Evolutionary conservation across 2,113 vertebrate species (phyloP).

Genomic region (Menura novaehollandiae): DNA sequence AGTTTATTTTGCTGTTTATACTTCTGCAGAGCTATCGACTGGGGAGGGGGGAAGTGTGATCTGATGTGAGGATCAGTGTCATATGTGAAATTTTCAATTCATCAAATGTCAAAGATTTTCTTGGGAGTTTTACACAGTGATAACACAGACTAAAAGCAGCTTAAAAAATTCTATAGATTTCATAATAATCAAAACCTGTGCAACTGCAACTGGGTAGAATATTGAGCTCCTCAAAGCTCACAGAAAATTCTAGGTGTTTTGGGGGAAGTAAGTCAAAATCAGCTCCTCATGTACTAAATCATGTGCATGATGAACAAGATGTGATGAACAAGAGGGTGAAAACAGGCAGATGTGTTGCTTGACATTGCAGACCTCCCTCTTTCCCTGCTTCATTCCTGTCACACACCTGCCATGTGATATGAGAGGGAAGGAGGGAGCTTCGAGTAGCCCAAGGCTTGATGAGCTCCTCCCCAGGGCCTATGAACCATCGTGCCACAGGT

Average conservation of each 20-base stretch:
- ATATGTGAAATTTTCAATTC: not conserved
- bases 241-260: not conserved
- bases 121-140: not conserved
- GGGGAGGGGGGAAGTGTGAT: not conserved
- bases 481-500: not conserved
- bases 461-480: not conserved
- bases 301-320: not conserved
- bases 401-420: not conserved
- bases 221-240: not conserved
- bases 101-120: not conserved
- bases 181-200: not conserved
- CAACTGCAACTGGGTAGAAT: not conserved
- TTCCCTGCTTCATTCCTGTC: not conserved
- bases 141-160: not conserved
- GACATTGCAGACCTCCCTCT: not conserved
- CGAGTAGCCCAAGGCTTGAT: not conserved
- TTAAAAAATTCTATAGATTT: not conserved
- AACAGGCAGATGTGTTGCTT: not conserved
- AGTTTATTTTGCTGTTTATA: not conserved
- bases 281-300: not conserved
- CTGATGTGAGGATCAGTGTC: not conserved
- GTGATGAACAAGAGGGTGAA: not conserved
- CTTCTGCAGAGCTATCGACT: fast-evolving
- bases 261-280: not conserved
- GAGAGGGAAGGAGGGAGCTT: not conserved